Evolutionary conservation across 2,888 invertebrate species (phyloP).

Genomic region (Aplocera efformata): DNA sequence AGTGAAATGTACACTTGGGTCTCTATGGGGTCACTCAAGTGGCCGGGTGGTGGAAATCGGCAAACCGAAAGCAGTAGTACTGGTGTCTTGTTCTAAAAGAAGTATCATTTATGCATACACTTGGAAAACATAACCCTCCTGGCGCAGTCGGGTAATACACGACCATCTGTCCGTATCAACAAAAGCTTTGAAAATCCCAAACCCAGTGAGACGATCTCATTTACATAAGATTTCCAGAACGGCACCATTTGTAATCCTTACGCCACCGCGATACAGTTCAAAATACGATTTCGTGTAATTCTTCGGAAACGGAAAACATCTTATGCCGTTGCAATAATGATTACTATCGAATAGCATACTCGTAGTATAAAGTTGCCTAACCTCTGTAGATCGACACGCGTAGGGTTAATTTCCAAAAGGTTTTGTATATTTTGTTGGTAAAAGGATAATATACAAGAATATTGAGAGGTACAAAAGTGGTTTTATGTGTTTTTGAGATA

Average conservation of each 20-base stretch:
- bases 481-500: constrained; percentile 10
- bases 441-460: constrained; percentile 4
- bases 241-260: not conserved
- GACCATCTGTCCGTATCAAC: too few relatives aligned
- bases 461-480: constrained; percentile 11
- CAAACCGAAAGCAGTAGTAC: too few relatives aligned
- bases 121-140: too few relatives aligned
- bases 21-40: too few relatives aligned
- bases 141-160: too few relatives aligned
- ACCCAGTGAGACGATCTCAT: constrained; percentile 12
- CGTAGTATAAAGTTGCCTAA: not conserved
- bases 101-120: too few relatives aligned
- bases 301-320: not conserved
- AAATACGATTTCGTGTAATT: not conserved
- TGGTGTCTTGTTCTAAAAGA: too few relatives aligned
- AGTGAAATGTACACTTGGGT: too few relatives aligned
- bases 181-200: not conserved
- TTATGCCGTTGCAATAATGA: not conserved
- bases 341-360: not conserved
- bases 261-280: not conserved
- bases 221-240: constrained; percentile 6
- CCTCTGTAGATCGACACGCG: not conserved
- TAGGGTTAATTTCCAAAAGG: constrained; percentile 18
- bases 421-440: constrained; percentile 1
- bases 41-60: too few relatives aligned